A percentile compares a stretch with the other conserved stretches of the same genome.
These are phyloP conservation scores for Psilopsiagon aymara DNA, from an alignment of 2,113 vertebrate genomes.

Conservation along the genomic window DNA sequence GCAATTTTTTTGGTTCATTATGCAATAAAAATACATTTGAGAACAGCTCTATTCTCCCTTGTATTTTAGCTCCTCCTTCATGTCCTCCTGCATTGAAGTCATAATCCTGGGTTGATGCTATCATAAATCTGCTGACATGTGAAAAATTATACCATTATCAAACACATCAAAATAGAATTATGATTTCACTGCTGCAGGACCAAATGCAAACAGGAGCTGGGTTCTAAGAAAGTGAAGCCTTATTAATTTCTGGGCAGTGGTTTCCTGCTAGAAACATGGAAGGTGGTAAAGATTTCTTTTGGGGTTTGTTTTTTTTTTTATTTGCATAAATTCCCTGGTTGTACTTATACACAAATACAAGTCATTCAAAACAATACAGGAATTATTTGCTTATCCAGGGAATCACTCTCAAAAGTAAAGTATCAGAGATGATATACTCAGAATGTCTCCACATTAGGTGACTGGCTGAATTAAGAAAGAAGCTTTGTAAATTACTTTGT, in stretches of 20 bases:
- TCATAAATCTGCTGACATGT: conserved; percentile 66
- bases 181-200: conserved; percentile 20
- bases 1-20: background rate
- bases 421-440: background rate
- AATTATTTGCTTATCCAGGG: background rate
- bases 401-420: background rate
- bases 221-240: conserved; percentile 13
- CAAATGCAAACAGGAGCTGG: conserved; percentile 7
- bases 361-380: background rate
- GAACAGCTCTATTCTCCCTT: conserved; percentile 8
- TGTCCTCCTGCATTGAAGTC: conserved; percentile 29
- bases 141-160: conserved; percentile 65
- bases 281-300: background rate
- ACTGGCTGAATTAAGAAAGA: background rate
- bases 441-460: background rate
- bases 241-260: conserved; percentile 19
- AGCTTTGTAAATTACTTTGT: background rate
- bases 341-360: background rate
- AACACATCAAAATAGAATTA: conserved; percentile 59
- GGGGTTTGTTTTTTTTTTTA: background rate
- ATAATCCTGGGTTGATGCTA: conserved; percentile 61
- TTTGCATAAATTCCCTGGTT: background rate
- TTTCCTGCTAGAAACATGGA: background rate
- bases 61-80: conserved; percentile 32
- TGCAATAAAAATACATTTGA: conserved; percentile 21